Evolutionary conservation across 2,888 invertebrate species (phyloP).

Genomic region (Koerneria pararmatus): DNA sequence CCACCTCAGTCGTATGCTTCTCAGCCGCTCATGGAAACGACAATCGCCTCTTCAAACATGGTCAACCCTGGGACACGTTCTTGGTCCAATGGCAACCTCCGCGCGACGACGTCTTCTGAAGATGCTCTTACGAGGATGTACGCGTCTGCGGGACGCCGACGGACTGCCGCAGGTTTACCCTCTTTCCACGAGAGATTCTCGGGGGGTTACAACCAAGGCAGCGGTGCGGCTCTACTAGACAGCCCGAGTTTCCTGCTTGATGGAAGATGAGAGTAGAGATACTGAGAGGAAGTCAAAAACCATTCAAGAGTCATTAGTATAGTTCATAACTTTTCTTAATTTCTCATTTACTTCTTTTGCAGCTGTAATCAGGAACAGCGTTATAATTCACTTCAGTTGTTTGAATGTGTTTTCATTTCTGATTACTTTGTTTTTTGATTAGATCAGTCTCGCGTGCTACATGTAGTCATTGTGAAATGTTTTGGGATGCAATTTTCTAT

Average conservation of each 20-base stretch:
- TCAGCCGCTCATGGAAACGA: conserved; percentile 4
- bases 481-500: no score
- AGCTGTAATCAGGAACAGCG: no score
- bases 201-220: neutral
- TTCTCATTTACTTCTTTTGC: no score
- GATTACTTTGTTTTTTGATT: no score
- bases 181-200: neutral
- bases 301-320: no score
- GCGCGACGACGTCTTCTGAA: conserved; percentile 20
- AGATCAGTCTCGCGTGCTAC: no score
- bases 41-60: neutral
- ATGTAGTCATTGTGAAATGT: no score
- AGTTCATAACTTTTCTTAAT: no score
- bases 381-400: no score
- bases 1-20: no score
- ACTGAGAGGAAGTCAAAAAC: no score
- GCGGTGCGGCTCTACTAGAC: conserved; percentile 8
- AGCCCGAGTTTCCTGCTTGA: conserved; percentile 18
- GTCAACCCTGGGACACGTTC: neutral
- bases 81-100: conserved; percentile 21
- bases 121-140: conserved; percentile 42
- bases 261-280: conserved; percentile 6
- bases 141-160: conserved; percentile 37
- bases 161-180: conserved; percentile 12
- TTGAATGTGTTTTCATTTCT: no score